These are phyloP conservation scores for Ceratina calcarata DNA, from an alignment of 1,140 invertebrate genomes.

Conservation along the genomic window DNA sequence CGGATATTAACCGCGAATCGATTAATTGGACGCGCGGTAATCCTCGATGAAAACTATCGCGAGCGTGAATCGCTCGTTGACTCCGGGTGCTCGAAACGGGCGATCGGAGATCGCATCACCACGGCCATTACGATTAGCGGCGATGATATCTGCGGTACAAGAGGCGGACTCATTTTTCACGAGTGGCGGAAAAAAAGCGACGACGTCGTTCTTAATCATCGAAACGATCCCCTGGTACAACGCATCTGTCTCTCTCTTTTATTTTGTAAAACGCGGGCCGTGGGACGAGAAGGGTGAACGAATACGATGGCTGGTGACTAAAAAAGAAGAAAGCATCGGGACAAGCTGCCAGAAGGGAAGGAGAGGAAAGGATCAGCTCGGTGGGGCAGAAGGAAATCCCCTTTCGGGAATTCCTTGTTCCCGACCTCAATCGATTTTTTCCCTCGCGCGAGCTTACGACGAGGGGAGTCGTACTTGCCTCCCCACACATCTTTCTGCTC, in stretches of 20 bases:
- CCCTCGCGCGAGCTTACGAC: conserved; percentile 17
- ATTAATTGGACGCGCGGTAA: background rate
- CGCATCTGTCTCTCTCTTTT: background rate
- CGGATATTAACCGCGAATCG: background rate
- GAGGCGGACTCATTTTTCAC: conserved; percentile 28
- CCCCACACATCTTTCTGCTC: conserved; percentile 4
- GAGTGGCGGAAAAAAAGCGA: background rate
- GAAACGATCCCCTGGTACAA: conserved; percentile 36
- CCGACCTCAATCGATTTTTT: conserved; percentile 64
- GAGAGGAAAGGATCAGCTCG: conserved; percentile 31
- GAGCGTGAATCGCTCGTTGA: background rate
- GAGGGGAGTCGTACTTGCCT: background rate
- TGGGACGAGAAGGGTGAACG: background rate
- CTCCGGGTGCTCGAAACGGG: background rate
- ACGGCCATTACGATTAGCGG: conserved; percentile 9
- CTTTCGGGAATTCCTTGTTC: conserved; percentile 64
- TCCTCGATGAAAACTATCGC: background rate
- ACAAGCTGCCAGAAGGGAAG: background rate
- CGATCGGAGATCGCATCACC: conserved; percentile 3
- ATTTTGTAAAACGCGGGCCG: conserved; percentile 19
- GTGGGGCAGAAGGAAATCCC: conserved; percentile 57
- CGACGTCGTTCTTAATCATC: conserved; percentile 34
- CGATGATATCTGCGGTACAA: background rate
- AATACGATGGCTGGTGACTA: conserved; percentile 7
- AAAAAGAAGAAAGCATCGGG: conserved; percentile 11